Base-by-base conservation (phyloP, 53 echinoderm and acorn worm species). In the Luidia sarsii region DNA sequence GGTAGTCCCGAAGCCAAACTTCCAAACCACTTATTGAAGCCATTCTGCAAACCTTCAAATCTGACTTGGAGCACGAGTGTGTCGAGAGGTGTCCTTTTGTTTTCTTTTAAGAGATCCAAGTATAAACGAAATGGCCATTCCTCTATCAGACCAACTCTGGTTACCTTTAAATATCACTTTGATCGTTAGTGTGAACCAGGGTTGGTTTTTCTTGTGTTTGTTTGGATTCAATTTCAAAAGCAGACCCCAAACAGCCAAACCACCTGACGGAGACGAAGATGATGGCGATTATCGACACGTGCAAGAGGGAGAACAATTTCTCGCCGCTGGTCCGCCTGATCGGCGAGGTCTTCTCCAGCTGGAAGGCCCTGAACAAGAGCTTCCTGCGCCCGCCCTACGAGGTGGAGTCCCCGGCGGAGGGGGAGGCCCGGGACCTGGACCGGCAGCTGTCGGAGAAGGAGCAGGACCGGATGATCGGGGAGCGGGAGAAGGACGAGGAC, bases 251-350 rank as follows among this genome's bases (percentile, higher is more conserved):
- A 64, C 85, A 94, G 37, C 75, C 79, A 33, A 65, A 82, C 18
- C 88, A 83, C 63, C 69, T 97, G 48, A 86, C 97, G 7, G 93
- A 97, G 75, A 68, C 72, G 33, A 91, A 75, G 60, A 72, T 91
- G 33, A 73, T 69, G 25, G 71, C 91, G 30, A 51, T 93, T 14
- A 84, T 97, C 43, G 74, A 86, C 33, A 33, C 59, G 13, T 97
- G 91, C 30, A 88, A 87, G 67, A 82, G 87, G 27, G 71, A 79
- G n/a, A 73, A 86, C 1, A 87, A 85, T 19, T 90, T 71, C 57
- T 89, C 91, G 15, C 97, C 97, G 19, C 64, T 97, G 32, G 97
- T 97, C 16, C 69, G 93, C 49, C 79, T 91, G 7, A 93, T 97
- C 29, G 97, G 97, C 0, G 82, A 86, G 73, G 91, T 94, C 0